Evolutionary conservation across 2,888 invertebrate genomes (phyloP), one percentile per base, ranked within the genome.

Genomic region (Lamellibrachia satsuma): DNA sequence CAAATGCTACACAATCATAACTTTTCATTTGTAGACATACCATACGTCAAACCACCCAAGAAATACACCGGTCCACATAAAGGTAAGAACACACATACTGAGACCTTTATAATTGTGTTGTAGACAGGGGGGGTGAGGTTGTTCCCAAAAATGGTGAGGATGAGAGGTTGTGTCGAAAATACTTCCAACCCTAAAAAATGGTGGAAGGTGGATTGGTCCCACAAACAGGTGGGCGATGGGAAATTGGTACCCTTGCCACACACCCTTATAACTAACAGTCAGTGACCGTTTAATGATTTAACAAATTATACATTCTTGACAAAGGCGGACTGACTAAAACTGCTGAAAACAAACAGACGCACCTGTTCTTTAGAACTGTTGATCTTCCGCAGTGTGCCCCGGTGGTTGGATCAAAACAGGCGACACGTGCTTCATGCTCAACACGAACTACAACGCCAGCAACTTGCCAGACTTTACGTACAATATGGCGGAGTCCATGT

Each of bases 401-500:
- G 3, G 57, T 39, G 55, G 57, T 27, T 92, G 91, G 92, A 92
- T 57, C 7, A 51, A 91, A 52, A 57, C 91, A 91, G 90, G 15
- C 52, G 55, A 92, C 90, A 52, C 39, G 4, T 92, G 92, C 90
- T 52, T 92, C 90, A 90, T 90, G 90, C 52, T 92, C 2, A 52
- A 92, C 90, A 90, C 92, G 52, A 90, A 75, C 90, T 92, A 92
- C 90, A 91, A 91, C 52, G 52, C 52, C 2, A 91, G 91, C 39
- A 75, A 75, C 75, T 75, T 75, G 75, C 75, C 75, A 3, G 75
- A 75, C 22, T 75, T 75, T n/a, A 75, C 75, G 75, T 75, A 75
- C 75, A 22, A 75, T 6, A 15, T 75, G 75, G 75, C 75, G 75
- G 75, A 75, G 22, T 75, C 75, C 75, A 6, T 22, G 75, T 75